Base-by-base conservation (phyloP, 2,113 vertebrate genomes). In the Etia nguti region DNA sequence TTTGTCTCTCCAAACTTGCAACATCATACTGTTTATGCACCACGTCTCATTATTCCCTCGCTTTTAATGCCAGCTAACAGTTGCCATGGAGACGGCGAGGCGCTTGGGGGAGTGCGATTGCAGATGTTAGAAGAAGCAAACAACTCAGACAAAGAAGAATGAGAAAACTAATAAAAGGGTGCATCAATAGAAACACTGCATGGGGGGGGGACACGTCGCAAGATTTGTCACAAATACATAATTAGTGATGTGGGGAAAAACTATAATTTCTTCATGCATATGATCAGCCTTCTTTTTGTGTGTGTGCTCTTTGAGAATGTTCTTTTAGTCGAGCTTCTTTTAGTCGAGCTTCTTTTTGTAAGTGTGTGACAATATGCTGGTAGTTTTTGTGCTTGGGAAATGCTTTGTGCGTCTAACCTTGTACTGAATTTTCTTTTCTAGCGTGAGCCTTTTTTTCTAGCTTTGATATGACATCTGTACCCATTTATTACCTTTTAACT, bases 1-100 rank as follows among this genome's bases (percentile, higher is more conserved):
- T 81, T 70, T 60, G 31, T 68, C 41, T 68, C 65, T 52, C 13
- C 48, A 87, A 83, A 88, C 79, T 83, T 70, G 20, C 57, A 81
- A 65, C 83, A 81, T 82, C 89, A 59, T 85, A 54, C 65, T 82
- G 55, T 86, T 89, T 86, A 81, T 88, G 81, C 88, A 83, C 31
- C 84, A 65, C 52, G 11, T 89, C 89, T 92, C 80, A 59, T 89
- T 90, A 68, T 89, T 57, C 87, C 82, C 86, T 90, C 68, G 11
- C 83, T 83, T 83, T 81, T 90, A 92, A 93, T 90, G 86, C 90
- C 91, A 79, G 89, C 90, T 80, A 87, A 84, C 91, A 91, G 95
- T 96, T 95, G 88, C 94, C 90, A 96, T 96, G 93, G 94, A 90
- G 92, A 96, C 85, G 22, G 86, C 22, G 38, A 90, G 90, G 88